Evolutionary conservation across 30 jellyfish, hydroid and myxozoan species (phyloP), one percentile per base, ranked within the genome.

Genomic region (Kudoa iwatai): DNA sequence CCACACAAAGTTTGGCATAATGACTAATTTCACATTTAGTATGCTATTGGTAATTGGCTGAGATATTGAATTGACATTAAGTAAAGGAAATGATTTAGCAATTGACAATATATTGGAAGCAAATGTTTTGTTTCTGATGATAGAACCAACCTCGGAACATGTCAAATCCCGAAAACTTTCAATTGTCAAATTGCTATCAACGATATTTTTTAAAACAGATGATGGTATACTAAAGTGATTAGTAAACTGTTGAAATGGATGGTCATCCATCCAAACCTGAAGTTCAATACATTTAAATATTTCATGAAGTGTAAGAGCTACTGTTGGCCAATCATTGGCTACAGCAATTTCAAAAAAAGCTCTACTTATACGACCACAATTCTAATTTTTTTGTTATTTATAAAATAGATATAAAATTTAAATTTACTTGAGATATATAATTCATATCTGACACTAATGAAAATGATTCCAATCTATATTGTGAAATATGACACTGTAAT

Each of bases 21-120:
- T 47, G 42, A 43, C 51, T 36, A 81, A 52, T 38, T 64, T 43
- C 19, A 81, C 83, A 40, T 88, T 81, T 14, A 81, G 66, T 20
- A 81, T 88, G 19, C 77, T 59, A 18, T 88, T 54, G 6, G 99
- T 81, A 25, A 81, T 81, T 15, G 99, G 99, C 24, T 81, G 99
- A 28, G 65, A 58, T 21, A 44, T 54, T 17, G 86, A 57, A 13
- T 71, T 83, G 16, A 81, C 23, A 20, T 50, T 34, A 10, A 81
- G 64, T 1, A 55, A 32, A 1, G 99, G 99, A 51, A 81, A 63
- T 44, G 62, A 88, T 18, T 31, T 50, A 46, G 58, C 89, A 21
- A 48, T 43, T 24, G 86, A 49, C 32, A 51, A 52, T 18, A 81
- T 44, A 30, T 42, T 56, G 32, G 82, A 40, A 1, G 89, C 99